These are phyloP conservation scores for Natrix natrix DNA, from an alignment of 2,797 vertebrate genomes.

Conservation along the genomic window DNA sequence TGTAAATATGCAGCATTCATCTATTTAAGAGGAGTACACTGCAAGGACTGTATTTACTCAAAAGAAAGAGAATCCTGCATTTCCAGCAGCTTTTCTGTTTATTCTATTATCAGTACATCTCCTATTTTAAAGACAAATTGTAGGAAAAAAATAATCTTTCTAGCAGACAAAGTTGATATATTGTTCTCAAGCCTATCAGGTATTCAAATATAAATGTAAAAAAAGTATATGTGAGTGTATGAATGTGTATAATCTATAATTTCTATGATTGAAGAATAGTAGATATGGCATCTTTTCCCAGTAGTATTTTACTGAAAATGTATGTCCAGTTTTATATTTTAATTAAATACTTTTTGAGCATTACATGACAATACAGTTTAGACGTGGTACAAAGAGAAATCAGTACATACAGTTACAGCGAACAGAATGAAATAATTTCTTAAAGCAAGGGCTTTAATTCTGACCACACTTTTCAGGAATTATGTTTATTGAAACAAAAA, in stretches of 20 bases:
- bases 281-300: neutral
- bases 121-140: neutral
- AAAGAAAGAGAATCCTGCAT: neutral
- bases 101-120: neutral
- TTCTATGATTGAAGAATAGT: neutral
- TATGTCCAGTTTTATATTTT: neutral
- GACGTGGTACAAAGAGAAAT: neutral
- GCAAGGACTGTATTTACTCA: neutral
- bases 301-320: neutral
- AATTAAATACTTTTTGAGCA: neutral
- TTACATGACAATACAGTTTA: neutral
- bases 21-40: neutral
- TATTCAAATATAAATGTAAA: neutral
- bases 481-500: neutral
- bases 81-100: neutral
- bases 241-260: neutral
- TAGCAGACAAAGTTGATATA: neutral
- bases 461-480: neutral
- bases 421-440: neutral
- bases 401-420: neutral
- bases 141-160: neutral
- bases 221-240: neutral
- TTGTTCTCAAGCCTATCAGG: neutral
- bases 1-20: neutral
- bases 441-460: neutral